These are phyloP conservation scores for Enteromius mattozi DNA, from an alignment of 2,797 vertebrate species.

Conservation along the genomic window DNA sequence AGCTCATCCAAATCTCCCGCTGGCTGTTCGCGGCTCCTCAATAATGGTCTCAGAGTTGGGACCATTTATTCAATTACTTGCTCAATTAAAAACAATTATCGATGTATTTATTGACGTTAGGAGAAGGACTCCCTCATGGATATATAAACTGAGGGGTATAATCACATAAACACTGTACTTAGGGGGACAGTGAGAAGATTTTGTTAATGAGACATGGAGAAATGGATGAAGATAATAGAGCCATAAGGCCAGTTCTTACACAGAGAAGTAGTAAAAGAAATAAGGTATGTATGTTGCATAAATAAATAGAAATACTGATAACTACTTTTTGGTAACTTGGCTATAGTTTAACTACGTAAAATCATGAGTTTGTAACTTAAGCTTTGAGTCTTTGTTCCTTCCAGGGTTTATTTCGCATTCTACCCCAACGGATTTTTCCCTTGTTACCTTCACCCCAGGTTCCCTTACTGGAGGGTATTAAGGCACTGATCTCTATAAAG, in stretches of 20 bases:
- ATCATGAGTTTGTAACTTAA: not conserved
- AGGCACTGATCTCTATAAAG: constrained; percentile 7
- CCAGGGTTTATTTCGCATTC: constrained; percentile 2
- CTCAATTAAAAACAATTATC: constrained; percentile 63
- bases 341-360: not conserved
- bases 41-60: constrained; percentile 36
- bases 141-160: constrained; percentile 53
- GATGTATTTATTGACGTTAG: constrained; percentile 54
- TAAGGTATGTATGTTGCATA: not conserved
- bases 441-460: not conserved
- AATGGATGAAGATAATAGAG: constrained; percentile 38
- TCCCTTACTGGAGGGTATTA: not conserved
- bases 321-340: not conserved
- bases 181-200: constrained; percentile 33
- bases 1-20: constrained; percentile 46
- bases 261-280: not conserved
- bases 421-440: not conserved
- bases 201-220: constrained; percentile 54
- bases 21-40: constrained; percentile 47
- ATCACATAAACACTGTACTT: constrained; percentile 55
- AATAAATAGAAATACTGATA: not conserved
- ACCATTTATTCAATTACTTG: constrained; percentile 60
- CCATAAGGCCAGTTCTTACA: constrained; percentile 1
- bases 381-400: not conserved
- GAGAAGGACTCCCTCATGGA: constrained; percentile 48